Conservation (phyloP, 2,797 vertebrate genomes). For the Cossypha heuglini region DNA sequence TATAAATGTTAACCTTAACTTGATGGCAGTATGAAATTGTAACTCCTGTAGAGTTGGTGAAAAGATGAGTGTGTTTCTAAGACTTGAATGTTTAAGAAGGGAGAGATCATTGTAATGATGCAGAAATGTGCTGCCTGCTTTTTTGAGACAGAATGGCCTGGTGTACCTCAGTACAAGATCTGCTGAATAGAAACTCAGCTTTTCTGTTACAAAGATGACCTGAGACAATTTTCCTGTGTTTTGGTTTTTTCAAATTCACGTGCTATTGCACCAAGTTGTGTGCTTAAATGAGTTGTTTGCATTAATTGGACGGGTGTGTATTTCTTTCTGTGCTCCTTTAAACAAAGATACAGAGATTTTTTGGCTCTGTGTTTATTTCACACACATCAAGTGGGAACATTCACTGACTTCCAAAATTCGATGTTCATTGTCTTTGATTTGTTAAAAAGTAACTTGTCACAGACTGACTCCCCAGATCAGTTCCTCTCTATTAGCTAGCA, state of each 20-base stretch:
- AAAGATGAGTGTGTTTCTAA: background rate
- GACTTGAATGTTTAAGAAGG: background rate
- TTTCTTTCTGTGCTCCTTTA: background rate
- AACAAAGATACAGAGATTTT: background rate
- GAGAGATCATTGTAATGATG: background rate
- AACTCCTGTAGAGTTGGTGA: constrained; percentile 1
- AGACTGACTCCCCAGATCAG: background rate
- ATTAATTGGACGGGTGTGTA: background rate
- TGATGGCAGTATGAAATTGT: constrained; percentile 26
- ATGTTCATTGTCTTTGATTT: background rate
- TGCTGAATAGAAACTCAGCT: background rate
- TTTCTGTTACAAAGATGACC: background rate
- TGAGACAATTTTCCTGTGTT: background rate
- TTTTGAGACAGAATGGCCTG: background rate
- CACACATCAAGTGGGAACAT: background rate
- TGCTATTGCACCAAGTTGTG: background rate
- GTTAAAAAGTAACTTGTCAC: background rate
- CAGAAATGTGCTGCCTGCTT: background rate
- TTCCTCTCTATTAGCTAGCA: background rate
- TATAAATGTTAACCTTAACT: constrained; percentile 61
- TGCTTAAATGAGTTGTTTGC: background rate
- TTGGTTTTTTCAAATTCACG: background rate
- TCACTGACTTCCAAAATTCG: background rate
- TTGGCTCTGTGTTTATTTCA: background rate
- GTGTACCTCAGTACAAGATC: background rate